phyloP scores from a whole-genome alignment of 2,797 vertebrate species.

The Sphaeramia orbicularis region DNA sequence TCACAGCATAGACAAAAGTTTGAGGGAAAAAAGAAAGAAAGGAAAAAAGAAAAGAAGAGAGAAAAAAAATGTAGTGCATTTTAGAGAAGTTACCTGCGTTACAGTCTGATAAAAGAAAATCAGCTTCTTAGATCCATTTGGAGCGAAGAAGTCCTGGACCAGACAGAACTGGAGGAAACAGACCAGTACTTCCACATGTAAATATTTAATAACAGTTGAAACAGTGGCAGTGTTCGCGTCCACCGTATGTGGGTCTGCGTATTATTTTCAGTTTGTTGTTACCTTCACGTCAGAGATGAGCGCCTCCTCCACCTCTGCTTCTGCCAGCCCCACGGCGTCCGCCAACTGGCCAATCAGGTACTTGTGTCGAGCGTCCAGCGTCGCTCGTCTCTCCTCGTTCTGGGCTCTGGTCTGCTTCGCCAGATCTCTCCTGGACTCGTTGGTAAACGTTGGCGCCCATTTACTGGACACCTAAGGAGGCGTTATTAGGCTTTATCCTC shows the following conservation, averaged over 20 bases:
- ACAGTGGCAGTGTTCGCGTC: no score
- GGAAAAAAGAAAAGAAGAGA: no score
- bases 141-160: constrained; percentile 85
- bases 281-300: constrained; percentile 88
- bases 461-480: constrained; percentile 73
- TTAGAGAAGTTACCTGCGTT: constrained; percentile 68
- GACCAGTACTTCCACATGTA: no score
- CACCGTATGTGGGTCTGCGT: no score
- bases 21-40: no score
- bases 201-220: no score
- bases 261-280: neutral
- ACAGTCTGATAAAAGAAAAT: constrained; percentile 87
- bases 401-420: constrained; percentile 77
- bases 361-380: constrained; percentile 83
- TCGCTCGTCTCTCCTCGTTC: constrained; percentile 84
- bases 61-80: no score
- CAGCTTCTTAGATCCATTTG: constrained; percentile 84
- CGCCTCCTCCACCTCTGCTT: constrained; percentile 84
- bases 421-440: constrained; percentile 83
- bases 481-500: no score
- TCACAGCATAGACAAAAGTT: no score
- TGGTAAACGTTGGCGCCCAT: constrained; percentile 76
- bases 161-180: constrained; percentile 81
- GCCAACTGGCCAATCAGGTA: constrained; percentile 84
- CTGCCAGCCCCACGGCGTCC: constrained; percentile 72